Percentiles rank a stretch among this genome's conserved stretches.
Evolutionary conservation across 2,888 invertebrate genomes (phyloP).

Genomic region (Aphodius granarius): DNA sequence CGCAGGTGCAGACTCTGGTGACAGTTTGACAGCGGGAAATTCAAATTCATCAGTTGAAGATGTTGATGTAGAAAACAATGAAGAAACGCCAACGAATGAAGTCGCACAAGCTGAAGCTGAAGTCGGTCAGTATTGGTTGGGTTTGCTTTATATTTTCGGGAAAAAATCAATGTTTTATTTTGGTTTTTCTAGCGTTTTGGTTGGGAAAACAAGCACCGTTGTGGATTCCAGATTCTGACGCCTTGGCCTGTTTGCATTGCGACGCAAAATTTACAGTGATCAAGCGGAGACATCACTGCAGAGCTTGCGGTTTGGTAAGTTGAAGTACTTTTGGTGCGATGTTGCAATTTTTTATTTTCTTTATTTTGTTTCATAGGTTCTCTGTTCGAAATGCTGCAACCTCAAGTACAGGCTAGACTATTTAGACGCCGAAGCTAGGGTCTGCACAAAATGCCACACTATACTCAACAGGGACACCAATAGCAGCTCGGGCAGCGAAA

Average conservation of each 20-base stretch:
- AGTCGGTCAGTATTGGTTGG: background rate
- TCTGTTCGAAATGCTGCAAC: constrained; percentile 78
- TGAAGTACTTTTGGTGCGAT: too few species aligned
- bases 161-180: too few species aligned
- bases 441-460: constrained; percentile 73
- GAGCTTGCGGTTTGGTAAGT: constrained; percentile 78
- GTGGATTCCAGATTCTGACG: constrained; percentile 86
- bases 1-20: background rate
- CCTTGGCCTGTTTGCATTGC: constrained; percentile 82
- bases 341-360: too few species aligned
- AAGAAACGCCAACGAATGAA: background rate
- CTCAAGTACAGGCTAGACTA: constrained; percentile 72
- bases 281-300: constrained; percentile 83
- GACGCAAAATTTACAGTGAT: constrained; percentile 78
- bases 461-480: constrained; percentile 51
- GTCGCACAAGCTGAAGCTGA: background rate
- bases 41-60: background rate
- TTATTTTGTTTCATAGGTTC: constrained; percentile 57
- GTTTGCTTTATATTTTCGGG: background rate
- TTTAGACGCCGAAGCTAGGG: constrained; percentile 74
- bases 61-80: background rate
- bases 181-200: constrained; percentile 39
- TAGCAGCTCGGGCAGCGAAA: constrained; percentile 41
- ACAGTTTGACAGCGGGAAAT: background rate
- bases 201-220: constrained; percentile 77